A percentile compares a stretch with the other conserved stretches of the same genome.
Conservation (phyloP, 2,888 invertebrate genomes). For the Griposia aprilina region DNA sequence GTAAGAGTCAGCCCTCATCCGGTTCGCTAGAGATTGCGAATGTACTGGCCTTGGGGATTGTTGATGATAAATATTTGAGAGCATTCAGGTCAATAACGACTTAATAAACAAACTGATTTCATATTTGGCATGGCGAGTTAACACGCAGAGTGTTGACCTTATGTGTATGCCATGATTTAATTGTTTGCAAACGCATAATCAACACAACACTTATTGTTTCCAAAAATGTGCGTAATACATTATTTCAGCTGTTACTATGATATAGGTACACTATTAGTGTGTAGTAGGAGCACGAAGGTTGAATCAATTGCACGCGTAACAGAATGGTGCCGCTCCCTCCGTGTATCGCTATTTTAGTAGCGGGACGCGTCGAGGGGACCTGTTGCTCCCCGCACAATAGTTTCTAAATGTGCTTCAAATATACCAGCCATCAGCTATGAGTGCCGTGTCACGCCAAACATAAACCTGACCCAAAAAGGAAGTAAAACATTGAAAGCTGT, state of each 20-base stretch:
- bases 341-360: slow-evolving; percentile 52
- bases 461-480: slow-evolving; percentile 31
- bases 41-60: slow-evolving; percentile 33
- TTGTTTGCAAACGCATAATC: background rate
- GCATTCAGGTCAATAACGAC: slow-evolving; percentile 40
- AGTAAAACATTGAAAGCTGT: slow-evolving; percentile 14
- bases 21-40: slow-evolving; percentile 25
- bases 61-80: slow-evolving; percentile 27
- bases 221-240: background rate
- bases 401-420: slow-evolving; percentile 18
- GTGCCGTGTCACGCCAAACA: background rate
- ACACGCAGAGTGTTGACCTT: slow-evolving; percentile 29
- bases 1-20: background rate
- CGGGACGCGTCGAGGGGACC: slow-evolving; percentile 49
- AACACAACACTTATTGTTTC: background rate
- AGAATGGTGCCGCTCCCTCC: slow-evolving; percentile 49
- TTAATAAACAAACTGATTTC: slow-evolving; percentile 22
- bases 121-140: slow-evolving; percentile 23
- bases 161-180: background rate
- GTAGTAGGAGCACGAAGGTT: slow-evolving; percentile 71
- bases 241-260: background rate
- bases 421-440: slow-evolving; percentile 13
- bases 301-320: slow-evolving; percentile 77
- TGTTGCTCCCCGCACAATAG: slow-evolving; percentile 43
- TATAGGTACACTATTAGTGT: slow-evolving; percentile 16